Base-by-base conservation (phyloP, 2,113 vertebrate species). In the Galemys pyrenaicus region DNA sequence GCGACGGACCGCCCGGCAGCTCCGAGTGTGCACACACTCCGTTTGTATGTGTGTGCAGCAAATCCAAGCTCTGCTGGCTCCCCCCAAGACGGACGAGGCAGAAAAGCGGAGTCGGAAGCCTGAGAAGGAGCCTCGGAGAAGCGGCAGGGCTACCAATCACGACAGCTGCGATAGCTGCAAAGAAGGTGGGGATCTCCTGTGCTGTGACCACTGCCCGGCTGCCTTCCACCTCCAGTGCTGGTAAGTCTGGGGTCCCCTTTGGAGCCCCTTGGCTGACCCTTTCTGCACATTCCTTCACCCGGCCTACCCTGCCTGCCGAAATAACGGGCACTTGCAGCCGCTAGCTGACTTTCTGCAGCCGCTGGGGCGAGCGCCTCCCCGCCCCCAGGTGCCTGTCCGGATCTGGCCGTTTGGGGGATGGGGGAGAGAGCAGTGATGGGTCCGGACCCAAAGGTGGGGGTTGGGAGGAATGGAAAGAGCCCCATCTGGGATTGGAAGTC, bases 151-250 rank as follows among this genome's bases (percentile, higher is more conserved):
- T 98, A 99, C 99, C 95, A 99, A 99, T 98, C 99, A 99, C 96
- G 99, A 99, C 98, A 99, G 99, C 98, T 99, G 99, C 96, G 99
- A 99, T 97, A 99, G 99, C 96, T 99, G 99, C 98, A 98, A 99
- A 97, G 99, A 99, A 97, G 99, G 99, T 90, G 99, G 99, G 32
- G 99, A 99, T 96, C 97, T 99, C 94, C 98, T 99, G 35, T 99
- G 99, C 98, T 99, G 99, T 78, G 99, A 99, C 96, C 99, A 99
- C 98, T 99, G 99, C 95, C 99, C 99, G 3, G 99, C 99, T 46
- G 99, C 99, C 51, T 99, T 99, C 97, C 99, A 99, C 94, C 99
- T 99, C 95, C 99, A 99, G 97, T 99, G 99, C 98, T 99, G 99
- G 99, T 99, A 98, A 99, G 95, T 19, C 83, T 83, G 89, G 89